Conservation (phyloP, 2,888 invertebrate species). For the Erynnis tages region DNA sequence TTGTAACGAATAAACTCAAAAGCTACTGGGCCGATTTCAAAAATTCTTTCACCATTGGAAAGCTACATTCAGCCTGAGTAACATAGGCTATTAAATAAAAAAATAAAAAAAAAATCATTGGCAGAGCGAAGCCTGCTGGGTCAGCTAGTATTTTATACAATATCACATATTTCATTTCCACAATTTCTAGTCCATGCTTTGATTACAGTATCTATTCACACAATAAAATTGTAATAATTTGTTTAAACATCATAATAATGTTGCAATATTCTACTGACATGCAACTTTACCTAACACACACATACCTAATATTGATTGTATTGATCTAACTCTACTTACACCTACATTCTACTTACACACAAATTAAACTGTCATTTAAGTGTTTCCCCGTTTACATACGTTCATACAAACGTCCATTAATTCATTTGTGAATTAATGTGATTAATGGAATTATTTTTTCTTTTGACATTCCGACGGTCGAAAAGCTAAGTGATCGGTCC, state of each 20-base stretch:
- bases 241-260: constrained; percentile 38
- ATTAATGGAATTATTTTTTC: constrained; percentile 41
- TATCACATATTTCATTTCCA: constrained; percentile 6
- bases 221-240: constrained; percentile 32
- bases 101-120: too few species aligned
- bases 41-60: too few species aligned
- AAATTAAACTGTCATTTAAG: constrained; percentile 42
- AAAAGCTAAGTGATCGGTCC: constrained; percentile 12
- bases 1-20: too few species aligned
- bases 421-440: not conserved
- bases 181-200: constrained; percentile 45
- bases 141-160: too few species aligned
- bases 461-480: constrained; percentile 14
- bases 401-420: constrained; percentile 9
- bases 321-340: constrained; percentile 59
- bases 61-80: too few species aligned
- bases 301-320: constrained; percentile 54
- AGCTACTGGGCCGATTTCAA: too few species aligned
- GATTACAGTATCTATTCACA: constrained; percentile 45
- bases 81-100: too few species aligned
- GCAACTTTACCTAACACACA: constrained; percentile 66
- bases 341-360: constrained; percentile 42
- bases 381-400: constrained; percentile 32
- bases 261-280: constrained; percentile 60
- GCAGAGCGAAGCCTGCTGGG: too few species aligned